Evolutionary conservation across 2,797 vertebrate genomes (phyloP), one percentile per base, ranked within the genome.

Genomic region (Tragopan temminckii): DNA sequence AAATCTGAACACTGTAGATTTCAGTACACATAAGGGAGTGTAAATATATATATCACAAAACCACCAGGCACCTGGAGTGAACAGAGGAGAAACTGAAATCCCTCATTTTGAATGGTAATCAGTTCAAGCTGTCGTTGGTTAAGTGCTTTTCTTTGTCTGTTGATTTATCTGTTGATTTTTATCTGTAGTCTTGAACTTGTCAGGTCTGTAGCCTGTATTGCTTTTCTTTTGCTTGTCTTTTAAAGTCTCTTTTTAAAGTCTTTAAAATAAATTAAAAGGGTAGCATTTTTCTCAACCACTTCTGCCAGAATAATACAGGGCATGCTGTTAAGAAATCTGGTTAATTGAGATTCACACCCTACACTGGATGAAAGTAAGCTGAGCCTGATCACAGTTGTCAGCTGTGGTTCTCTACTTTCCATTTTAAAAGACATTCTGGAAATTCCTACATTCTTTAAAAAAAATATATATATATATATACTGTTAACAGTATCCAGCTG

Each of bases 381-480:
- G 53, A 75, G 15, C 57, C 45, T 24, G 43, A 8, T 55, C 31
- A 16, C 13, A 33, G 13, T 38, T 61, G 16, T 33, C 36, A 46
- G 19, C n/a, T 89, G 21, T 45, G 11, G 19, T 66, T 79, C 38
- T 77, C 42, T 76, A 15, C 42, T 91, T 88, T 87, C 55, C 33
- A 40, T 8, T 72, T 78, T 68, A 76, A 92, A 90, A 89, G 25
- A 13, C 45, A 33, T 36, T 81, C 33, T 52, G 40, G 31, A 31
- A 86, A 86, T 75, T 89, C 33, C 40, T n/a, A 31, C 35, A n/a
- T 84, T 86, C 58, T 75, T 93, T 59, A 70, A 55, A 77, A 82
- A 76, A 76, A 43, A 11, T 38, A n/a, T n/a, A n/a, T n/a, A n/a
- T n/a, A n/a, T n/a, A n/a, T n/a, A n/a, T n/a, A n/a, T n/a, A 38